Evolutionary conservation across 2,113 vertebrate species (phyloP), one percentile per base, ranked within the genome.

Genomic region (Tachysurus vachellii): DNA sequence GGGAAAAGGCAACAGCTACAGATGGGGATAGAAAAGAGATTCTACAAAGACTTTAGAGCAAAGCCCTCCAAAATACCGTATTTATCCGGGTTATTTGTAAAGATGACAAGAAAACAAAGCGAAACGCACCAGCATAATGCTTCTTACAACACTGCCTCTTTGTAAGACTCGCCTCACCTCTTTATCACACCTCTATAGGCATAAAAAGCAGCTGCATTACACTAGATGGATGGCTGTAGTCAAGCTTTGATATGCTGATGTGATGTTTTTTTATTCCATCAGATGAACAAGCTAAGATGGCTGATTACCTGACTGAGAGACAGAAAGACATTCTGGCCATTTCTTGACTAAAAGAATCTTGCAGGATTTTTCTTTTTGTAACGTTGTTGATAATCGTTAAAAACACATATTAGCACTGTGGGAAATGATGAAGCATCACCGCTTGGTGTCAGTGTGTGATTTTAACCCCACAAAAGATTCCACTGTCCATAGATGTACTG

Each of bases 41-140:
- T 90, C 92, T 88, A 91, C 93, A 88, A 87, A 92, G 93, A 91
- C 94, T 88, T 93, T 93, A 94, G 91, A 94, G 92, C 90, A 87
- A 89, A 71, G 64, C 88, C 80, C 73, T 83, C 83, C 89, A 94
- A 94, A 94, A 94, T 64, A 91, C 90, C 91, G 68, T 86, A 90
- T 92, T 92, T 93, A 91, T 92, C 87, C 83, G 82, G 82, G 84
- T 50, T 82, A 84, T 93, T 93, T 93, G 93, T 92, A 92, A 91
- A 87, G 85, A 87, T 86, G 89, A 91, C 90, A 91, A 92, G 91
- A 92, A 92, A 86, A 86, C 87, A 89, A 91, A 89, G 91, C 90
- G 70, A 87, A 89, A 90, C 86, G 70, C 44, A 75, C 44, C 82
- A 82, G 56, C 73, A 84, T 87, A 87, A 90, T 85, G 85, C 44